These are phyloP conservation scores for Drosophila kokeensis DNA, from an alignment of 2,888 invertebrate species.

Conservation along the genomic window DNA sequence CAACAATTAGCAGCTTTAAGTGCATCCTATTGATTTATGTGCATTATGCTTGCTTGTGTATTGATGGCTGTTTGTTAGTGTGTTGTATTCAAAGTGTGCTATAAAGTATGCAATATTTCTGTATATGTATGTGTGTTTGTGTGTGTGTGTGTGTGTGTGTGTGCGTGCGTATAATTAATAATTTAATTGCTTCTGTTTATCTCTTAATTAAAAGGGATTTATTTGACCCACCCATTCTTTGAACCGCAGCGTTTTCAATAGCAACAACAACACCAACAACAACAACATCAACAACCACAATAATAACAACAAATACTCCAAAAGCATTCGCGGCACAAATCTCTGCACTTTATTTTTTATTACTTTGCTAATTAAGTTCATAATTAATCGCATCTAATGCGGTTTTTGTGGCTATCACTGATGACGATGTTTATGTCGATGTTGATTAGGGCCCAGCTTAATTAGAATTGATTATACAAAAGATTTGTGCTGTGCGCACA, in stretches of 20 bases:
- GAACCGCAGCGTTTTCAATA: conserved; percentile 53
- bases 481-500: conserved; percentile 55
- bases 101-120: conserved; percentile 31
- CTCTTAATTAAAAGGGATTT: conserved; percentile 83
- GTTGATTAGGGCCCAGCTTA: conserved; percentile 64
- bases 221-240: conserved; percentile 56
- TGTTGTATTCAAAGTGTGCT: conserved; percentile 18
- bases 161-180: conserved; percentile 77
- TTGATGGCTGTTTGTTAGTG: conserved; percentile 1
- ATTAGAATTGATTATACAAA: conserved; percentile 79
- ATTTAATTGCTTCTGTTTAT: conserved; percentile 84
- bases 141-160: conserved; percentile 19
- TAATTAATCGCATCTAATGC: conserved; percentile 74
- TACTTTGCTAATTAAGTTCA: conserved; percentile 77
- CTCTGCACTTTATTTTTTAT: conserved; percentile 73
- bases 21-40: conserved; percentile 63
- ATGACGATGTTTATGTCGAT: conserved; percentile 31
- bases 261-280: conserved; percentile 27
- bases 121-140: conserved; percentile 11
- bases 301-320: conserved; percentile 4
- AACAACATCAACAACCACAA: conserved; percentile 15
- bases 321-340: conserved; percentile 49
- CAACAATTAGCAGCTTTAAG: conserved; percentile 78
- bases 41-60: not conserved
- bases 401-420: conserved; percentile 53